These are phyloP conservation scores for Axea sp. DNA, from an alignment of 2,888 invertebrate species.

Conservation along the genomic window DNA sequence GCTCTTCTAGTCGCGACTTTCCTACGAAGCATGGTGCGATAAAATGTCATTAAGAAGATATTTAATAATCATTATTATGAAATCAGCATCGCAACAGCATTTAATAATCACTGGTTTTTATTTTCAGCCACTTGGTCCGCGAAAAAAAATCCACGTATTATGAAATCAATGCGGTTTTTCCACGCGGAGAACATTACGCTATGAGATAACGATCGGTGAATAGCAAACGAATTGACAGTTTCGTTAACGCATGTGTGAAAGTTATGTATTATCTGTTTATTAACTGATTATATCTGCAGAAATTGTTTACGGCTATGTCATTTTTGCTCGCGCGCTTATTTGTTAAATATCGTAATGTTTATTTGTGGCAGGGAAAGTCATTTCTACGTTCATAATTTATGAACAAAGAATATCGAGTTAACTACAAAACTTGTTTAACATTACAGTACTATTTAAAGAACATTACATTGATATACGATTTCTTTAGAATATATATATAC, in stretches of 20 bases:
- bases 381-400: conserved; percentile 3
- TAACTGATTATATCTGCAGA: conserved; percentile 40
- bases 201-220: conserved; percentile 24
- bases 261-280: conserved; percentile 41
- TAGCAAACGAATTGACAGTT: conserved; percentile 42
- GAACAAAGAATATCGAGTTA: neutral
- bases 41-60: conserved; percentile 8
- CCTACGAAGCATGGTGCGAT: conserved; percentile 3
- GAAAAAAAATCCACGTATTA: conserved; percentile 23
- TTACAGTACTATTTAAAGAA: too few relatives aligned
- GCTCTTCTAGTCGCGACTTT: neutral
- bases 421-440: too few relatives aligned
- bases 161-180: conserved; percentile 32
- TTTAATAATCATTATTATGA: conserved; percentile 25
- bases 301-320: conserved; percentile 18
- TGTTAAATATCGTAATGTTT: conserved; percentile 49
- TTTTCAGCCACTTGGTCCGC: too few relatives aligned
- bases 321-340: conserved; percentile 32
- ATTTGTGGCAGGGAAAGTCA: conserved; percentile 11
- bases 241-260: conserved; percentile 46
- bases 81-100: conserved; percentile 19
- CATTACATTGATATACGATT: too few relatives aligned
- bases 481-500: too few relatives aligned
- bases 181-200: conserved; percentile 12
- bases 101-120: too few relatives aligned